phyloP scores from a whole-genome alignment of 2,113 vertebrate genomes.

The Oreochromis aureus region DNA sequence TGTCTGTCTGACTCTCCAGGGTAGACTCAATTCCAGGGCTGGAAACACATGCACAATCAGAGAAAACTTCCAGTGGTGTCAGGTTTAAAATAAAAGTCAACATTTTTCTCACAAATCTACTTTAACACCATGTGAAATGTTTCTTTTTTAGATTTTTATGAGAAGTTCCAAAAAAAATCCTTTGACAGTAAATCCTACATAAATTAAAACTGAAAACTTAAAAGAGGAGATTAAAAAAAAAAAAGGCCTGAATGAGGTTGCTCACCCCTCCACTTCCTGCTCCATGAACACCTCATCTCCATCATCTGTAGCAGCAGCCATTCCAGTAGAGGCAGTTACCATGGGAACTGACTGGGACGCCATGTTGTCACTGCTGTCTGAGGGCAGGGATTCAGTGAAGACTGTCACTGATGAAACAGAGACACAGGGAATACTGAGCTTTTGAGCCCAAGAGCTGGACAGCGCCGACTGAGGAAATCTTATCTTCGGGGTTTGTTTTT shows the following conservation, averaged over 20 bases:
- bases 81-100: not conserved
- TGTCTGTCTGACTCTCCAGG: slow-evolving; percentile 84
- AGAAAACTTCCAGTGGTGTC: rapidly evolving
- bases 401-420: slow-evolving; percentile 78
- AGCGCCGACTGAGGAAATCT: not conserved
- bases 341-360: slow-evolving; percentile 97
- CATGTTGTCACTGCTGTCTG: slow-evolving; percentile 84
- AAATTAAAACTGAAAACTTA: not conserved
- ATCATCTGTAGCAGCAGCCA: slow-evolving; percentile 81
- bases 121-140: not conserved
- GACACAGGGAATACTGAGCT: not conserved
- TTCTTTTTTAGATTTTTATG: not conserved
- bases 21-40: slow-evolving; percentile 78
- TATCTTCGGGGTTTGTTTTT: not conserved
- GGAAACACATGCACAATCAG: not conserved
- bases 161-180: not conserved
- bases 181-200: not conserved
- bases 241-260: not conserved
- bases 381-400: slow-evolving; percentile 85
- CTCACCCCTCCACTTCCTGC: slow-evolving; percentile 89
- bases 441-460: not conserved
- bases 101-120: not conserved
- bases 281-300: slow-evolving; percentile 94
- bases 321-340: slow-evolving; percentile 87
- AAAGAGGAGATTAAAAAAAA: too few relatives aligned